These are phyloP conservation scores for Astropecten irregularis DNA, from an alignment of 53 echinoderm and acorn worm species.

Conservation along the genomic window DNA sequence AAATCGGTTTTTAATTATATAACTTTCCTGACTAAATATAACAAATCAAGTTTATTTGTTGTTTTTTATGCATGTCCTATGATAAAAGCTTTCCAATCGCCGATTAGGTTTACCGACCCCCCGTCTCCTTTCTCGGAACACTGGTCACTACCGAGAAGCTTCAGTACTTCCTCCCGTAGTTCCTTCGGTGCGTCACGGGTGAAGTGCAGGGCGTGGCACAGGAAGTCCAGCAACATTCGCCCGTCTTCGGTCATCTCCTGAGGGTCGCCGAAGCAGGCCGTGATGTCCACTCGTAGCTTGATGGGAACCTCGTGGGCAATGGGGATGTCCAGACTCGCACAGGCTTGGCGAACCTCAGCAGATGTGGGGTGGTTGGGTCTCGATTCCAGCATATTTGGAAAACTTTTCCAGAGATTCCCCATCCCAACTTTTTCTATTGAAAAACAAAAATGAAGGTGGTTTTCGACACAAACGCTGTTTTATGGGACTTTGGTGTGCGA, in stretches of 20 bases:
- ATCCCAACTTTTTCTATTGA: constrained; percentile 9
- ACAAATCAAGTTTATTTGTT: background rate
- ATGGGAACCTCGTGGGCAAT: background rate
- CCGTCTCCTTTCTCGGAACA: constrained; percentile 13
- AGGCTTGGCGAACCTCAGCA: background rate
- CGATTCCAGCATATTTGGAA: background rate
- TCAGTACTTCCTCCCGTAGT: background rate
- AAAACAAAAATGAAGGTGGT: background rate
- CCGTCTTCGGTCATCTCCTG: constrained; percentile 7
- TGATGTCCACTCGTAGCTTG: background rate
- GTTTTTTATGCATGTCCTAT: too few species aligned
- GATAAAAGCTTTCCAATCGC: constrained; percentile 12
- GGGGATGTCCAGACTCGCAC: background rate
- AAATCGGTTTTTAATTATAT: background rate
- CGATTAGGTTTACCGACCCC: background rate
- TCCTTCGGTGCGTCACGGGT: background rate
- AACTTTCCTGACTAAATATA: too few species aligned
- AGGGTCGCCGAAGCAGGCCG: constrained; percentile 17
- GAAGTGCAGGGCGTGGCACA: constrained; percentile 7
- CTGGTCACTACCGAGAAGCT: background rate
- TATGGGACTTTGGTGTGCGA: background rate
- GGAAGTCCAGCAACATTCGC: background rate
- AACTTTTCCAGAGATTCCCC: background rate
- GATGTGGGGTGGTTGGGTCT: constrained; percentile 1
- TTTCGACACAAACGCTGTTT: background rate